A percentile compares a stretch with the other conserved stretches of the same genome.
These are phyloP conservation scores for mouse (Mus musculus) DNA, from an alignment of 2,113 vertebrate genomes.

Conservation along the genomic window GRCm39 chr2:127499001-127499500, in stretches of 20 bases:
- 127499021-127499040: not conserved
- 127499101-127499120: not conserved
- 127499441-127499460: no score
- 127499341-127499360: not conserved
- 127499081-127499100: not conserved
- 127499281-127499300: not conserved
- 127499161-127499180: not conserved
- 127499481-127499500: not conserved
- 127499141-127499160: not conserved
- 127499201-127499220: not conserved
- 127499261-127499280: not conserved
- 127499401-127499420: not conserved
- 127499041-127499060: no score
- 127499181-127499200: not conserved
- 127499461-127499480: not conserved
- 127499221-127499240: not conserved
- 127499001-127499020: no score
- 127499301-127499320: not conserved
- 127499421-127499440: not conserved
- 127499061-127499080: not conserved
- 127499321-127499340: not conserved
- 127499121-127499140: constrained; percentile 2
- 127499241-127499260: not conserved
- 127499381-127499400: not conserved
- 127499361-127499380: not conserved